phyloP scores from a whole-genome alignment of 2,797 vertebrate genomes.

The Anguilla marmorata region DNA sequence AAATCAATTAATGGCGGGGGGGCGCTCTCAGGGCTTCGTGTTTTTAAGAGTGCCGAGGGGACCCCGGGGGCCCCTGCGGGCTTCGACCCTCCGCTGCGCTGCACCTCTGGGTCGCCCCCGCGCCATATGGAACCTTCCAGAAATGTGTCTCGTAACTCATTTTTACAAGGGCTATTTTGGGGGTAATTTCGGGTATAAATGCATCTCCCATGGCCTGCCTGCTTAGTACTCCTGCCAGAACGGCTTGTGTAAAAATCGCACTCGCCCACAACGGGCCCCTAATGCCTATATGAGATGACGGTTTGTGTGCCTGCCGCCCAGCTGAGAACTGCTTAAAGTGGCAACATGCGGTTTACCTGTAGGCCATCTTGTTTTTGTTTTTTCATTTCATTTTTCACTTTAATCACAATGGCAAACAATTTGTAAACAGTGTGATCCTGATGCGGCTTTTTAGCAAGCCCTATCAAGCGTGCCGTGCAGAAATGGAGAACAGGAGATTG shows the following conservation, averaged over 20 bases:
- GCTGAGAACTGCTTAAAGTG: neutral
- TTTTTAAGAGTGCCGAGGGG: neutral
- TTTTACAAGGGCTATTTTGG: conserved; percentile 19
- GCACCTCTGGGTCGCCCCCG: neutral
- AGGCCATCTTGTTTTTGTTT: neutral
- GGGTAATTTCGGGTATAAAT: neutral
- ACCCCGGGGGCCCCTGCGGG: neutral
- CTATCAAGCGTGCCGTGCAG: neutral
- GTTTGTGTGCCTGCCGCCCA: neutral
- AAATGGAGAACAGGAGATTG: neutral
- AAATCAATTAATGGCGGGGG: conserved; percentile 12
- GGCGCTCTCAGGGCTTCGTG: neutral
- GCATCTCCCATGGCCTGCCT: neutral
- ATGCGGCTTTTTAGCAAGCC: neutral
- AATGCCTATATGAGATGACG: neutral
- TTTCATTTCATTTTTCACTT: neutral
- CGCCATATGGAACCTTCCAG: neutral
- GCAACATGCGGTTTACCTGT: neutral
- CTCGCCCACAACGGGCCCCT: neutral
- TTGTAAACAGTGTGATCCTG: neutral
- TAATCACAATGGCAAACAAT: neutral
- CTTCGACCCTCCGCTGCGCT: neutral
- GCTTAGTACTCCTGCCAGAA: neutral
- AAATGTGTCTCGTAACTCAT: conserved; percentile 2
- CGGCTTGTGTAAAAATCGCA: neutral